Evolutionary conservation across 2,797 vertebrate genomes (phyloP).

Genomic region (Muscicapa striata): DNA sequence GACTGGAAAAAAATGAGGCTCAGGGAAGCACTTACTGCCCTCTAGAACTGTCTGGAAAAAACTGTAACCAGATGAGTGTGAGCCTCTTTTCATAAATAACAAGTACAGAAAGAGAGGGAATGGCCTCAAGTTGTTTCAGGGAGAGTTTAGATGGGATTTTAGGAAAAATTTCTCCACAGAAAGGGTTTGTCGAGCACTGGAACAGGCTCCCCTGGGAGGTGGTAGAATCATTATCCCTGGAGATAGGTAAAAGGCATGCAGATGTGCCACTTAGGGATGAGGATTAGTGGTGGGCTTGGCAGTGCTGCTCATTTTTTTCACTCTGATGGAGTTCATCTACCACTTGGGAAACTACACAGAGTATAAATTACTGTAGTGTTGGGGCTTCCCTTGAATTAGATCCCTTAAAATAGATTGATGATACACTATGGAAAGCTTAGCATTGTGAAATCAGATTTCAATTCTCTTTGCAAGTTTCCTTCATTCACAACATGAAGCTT

Average conservation of each 20-base stretch:
- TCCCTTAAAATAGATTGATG: background rate
- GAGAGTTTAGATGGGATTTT: background rate
- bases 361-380: background rate
- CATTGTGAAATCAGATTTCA: background rate
- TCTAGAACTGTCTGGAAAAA: background rate
- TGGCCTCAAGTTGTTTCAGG: background rate
- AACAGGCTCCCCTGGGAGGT: background rate
- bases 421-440: background rate
- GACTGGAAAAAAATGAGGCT: background rate
- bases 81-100: background rate
- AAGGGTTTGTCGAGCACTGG: background rate
- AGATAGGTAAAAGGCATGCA: background rate
- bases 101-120: background rate
- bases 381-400: background rate
- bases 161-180: background rate
- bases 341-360: background rate
- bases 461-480: background rate
- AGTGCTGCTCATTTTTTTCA: background rate
- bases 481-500: background rate
- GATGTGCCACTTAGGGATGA: too few relatives aligned
- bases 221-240: background rate
- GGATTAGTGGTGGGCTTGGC: background rate
- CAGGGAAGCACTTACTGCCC: background rate
- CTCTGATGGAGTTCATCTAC: background rate
- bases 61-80: fast-evolving